phyloP scores from a whole-genome alignment of 2,797 vertebrate species.

The Schizopygopsis pylzovi region DNA sequence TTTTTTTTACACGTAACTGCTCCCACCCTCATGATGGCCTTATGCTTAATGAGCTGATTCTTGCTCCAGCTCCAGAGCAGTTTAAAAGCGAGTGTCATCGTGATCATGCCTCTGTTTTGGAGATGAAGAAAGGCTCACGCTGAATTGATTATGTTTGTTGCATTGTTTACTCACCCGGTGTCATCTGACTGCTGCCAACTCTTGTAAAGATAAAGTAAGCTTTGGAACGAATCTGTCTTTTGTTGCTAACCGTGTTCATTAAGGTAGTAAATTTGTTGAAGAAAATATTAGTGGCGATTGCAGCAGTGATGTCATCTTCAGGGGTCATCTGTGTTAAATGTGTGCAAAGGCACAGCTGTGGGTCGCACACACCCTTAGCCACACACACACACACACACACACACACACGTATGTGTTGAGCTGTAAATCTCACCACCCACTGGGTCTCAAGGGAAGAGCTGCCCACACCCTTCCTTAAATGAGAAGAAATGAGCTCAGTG shows the following conservation, averaged over 20 bases:
- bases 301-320: slow-evolving; percentile 26
- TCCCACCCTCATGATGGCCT: slow-evolving; percentile 26
- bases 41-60: slow-evolving; percentile 5
- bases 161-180: slow-evolving; percentile 21
- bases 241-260: slow-evolving; percentile 2
- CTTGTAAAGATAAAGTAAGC: background rate
- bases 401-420: slow-evolving; percentile 1
- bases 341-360: slow-evolving; percentile 35
- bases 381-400: slow-evolving; percentile 17
- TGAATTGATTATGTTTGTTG: slow-evolving; percentile 38
- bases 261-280: slow-evolving; percentile 3
- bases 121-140: background rate
- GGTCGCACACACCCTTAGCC: background rate
- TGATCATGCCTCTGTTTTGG: slow-evolving; percentile 10
- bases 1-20: slow-evolving; percentile 18
- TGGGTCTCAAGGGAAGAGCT: slow-evolving; percentile 31
- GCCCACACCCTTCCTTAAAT: slow-evolving; percentile 36
- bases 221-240: background rate
- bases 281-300: slow-evolving; percentile 3
- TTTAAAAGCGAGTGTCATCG: background rate
- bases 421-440: slow-evolving; percentile 33
- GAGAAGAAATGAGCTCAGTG: slow-evolving; percentile 15
- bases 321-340: slow-evolving; percentile 42
- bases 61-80: background rate
- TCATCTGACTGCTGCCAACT: slow-evolving; percentile 15